A percentile compares a stretch with the other conserved stretches of the same genome.
Conservation (phyloP, 2,888 invertebrate genomes). For the Sepioteuthis lessoniana region DNA sequence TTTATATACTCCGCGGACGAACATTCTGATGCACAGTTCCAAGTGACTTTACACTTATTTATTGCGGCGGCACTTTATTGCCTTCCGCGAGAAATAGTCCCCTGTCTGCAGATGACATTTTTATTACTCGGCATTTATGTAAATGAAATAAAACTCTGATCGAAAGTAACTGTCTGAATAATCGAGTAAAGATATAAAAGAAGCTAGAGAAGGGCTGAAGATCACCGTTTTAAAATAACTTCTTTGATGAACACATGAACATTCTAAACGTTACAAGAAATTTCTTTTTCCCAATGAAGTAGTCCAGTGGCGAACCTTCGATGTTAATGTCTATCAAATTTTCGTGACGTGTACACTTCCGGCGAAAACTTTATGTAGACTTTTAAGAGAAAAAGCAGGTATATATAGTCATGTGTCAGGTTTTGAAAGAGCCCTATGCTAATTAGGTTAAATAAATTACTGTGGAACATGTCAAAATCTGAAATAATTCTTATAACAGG, state of each 20-base stretch:
- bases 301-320: no score
- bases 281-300: no score
- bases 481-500: no score
- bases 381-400: no score
- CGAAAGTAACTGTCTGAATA: background rate
- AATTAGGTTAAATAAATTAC: no score
- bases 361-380: no score
- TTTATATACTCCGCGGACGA: background rate
- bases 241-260: background rate
- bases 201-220: background rate
- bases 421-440: no score
- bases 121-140: background rate
- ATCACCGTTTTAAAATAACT: background rate
- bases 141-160: background rate
- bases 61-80: background rate
- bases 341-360: no score
- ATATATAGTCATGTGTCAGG: no score
- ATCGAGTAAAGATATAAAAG: background rate
- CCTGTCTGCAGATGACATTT: background rate
- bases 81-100: background rate
- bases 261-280: background rate
- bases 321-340: no score
- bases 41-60: background rate
- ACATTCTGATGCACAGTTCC: background rate
- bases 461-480: no score